Evolutionary conservation across 1,140 invertebrate species (phyloP), one percentile per base, ranked within the genome.

Genomic region (Caenorhabditis inopinata): DNA sequence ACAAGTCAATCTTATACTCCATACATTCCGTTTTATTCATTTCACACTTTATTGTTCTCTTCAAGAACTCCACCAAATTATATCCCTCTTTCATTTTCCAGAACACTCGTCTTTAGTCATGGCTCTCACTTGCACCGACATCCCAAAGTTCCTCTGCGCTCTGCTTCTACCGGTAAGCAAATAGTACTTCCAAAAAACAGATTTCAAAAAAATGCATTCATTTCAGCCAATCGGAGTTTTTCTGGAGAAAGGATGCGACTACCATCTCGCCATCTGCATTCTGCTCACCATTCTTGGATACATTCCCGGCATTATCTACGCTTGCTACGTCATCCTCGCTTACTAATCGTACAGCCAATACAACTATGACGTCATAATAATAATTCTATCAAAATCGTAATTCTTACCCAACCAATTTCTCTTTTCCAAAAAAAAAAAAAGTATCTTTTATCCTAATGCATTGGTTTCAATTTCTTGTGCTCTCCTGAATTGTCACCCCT

Each of bases 201-300:
- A 53, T 11, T 53, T 11, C 7, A 42, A 35, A 38, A 38, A 73
- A 73, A 73, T 7, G 29, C 11, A 12, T 27, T 25, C 74, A 12
- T 82, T 85, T 38, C 78, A 85, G 75, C 85, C 85, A 32, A 29
- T 85, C 11, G 85, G 85, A 29, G 85, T 85, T 16, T 84, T 85
- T 35, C 46, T 82, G 6, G 84, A 85, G 74, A 77, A 82, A 27
- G 85, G 85, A 35, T 85, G 85, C 82, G 77, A 38, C 46, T 75
- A 73, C 58, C 84, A 86, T 49, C 74, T 85, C 21, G 45, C 79
- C 21, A 85, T 85, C 80, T 85, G 85, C 83, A 85, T 85, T 73
- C 78, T 83, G 0, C 76, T 85, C 23, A 86, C 85, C 14, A 25
- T 83, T 2, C 85, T 85, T 12, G 83, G 83, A 18, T 85, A 80